Percentiles rank a stretch among this genome's conserved stretches.
Conservation (phyloP, 2,797 vertebrate species). For the Tokudaia tokunoshimensis region DNA sequence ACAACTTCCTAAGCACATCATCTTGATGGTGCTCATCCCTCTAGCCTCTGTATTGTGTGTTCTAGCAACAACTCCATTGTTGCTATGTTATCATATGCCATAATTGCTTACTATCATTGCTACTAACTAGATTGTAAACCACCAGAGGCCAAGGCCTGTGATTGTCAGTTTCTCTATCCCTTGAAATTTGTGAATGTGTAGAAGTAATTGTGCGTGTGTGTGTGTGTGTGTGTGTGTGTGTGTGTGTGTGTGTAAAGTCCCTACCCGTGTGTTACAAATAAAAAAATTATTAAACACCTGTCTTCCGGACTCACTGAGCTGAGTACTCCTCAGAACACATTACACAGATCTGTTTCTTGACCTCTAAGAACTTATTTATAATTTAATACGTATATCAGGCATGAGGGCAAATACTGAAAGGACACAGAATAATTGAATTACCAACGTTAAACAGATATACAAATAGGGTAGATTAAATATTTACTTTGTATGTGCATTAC, state of each 20-base stretch:
- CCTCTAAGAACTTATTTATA: conserved; percentile 79
- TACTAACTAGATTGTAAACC: neutral
- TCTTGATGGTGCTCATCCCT: neutral
- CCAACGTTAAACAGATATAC: conserved; percentile 79
- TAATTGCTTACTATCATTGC: neutral
- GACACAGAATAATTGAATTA: conserved; percentile 83
- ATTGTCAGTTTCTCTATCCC: neutral
- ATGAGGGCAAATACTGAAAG: conserved; percentile 76
- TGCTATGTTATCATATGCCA: neutral
- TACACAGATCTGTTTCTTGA: conserved; percentile 71
- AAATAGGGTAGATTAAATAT: conserved; percentile 84
- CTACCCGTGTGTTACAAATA: neutral
- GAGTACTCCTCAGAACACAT: conserved; percentile 63
- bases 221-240: too few species aligned
- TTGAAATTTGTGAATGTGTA: neutral
- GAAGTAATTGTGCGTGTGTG: neutral
- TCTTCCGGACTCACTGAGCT: neutral
- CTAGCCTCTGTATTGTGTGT: neutral
- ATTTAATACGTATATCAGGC: conserved; percentile 76
- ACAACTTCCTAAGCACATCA: neutral
- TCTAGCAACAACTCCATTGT: neutral
- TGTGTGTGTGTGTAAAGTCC: neutral
- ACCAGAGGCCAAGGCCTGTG: neutral
- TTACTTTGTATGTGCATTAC: conserved; percentile 77
- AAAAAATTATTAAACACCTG: conserved; percentile 36